Base-by-base conservation (phyloP, 1,140 invertebrate genomes). In the Leptinotarsa texana region DNA sequence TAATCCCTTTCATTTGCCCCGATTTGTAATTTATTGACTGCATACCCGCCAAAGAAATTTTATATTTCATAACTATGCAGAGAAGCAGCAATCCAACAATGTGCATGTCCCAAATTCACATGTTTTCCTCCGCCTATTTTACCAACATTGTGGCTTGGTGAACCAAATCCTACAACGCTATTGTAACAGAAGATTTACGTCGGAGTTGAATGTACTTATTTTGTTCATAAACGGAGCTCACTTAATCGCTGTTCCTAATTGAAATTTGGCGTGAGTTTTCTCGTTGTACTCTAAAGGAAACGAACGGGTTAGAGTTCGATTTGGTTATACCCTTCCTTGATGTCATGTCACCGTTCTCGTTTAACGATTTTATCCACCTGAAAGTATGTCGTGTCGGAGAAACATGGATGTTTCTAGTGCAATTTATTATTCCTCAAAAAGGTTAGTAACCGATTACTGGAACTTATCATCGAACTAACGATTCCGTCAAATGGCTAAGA, bases 181-280 rank as follows among this genome's bases (percentile, higher is more conserved):
- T 77, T 74, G 67, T 65, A 57, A 57, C n/a, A 47, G 73, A 77
- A 77, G 75, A 77, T 77, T 77, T 77, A 77, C 72, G 75, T 70
- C 17, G 68, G 62, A 70, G 75, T 63, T 70, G 72, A 74, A 72
- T 74, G 68, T 67, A 74, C 72, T 77, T 77, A 77, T 77, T 77
- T 77, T 72, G 75, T 74, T 77, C 75, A 74, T 77, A 77, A 77
- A 67, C 75, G 72, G 72, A 63, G 68, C 72, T 74, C 63, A 74
- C 75, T 77, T 77, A 77, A 77, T 77, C 75, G 68, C 57, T 61
- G 72, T 69, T 67, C 75, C 70, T 77, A 77, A 77, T 77, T 77
- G 75, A 77, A 77, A 77, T 77, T 77, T 77, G 75, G 73, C 75
- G 75, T 77, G 75, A 42, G 72, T 74, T 62, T 74, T 71, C 72